Percentiles rank a stretch among this genome's conserved stretches.
Evolutionary conservation across 2,888 invertebrate genomes (phyloP).

Genomic region (Pyrgus malvae): DNA sequence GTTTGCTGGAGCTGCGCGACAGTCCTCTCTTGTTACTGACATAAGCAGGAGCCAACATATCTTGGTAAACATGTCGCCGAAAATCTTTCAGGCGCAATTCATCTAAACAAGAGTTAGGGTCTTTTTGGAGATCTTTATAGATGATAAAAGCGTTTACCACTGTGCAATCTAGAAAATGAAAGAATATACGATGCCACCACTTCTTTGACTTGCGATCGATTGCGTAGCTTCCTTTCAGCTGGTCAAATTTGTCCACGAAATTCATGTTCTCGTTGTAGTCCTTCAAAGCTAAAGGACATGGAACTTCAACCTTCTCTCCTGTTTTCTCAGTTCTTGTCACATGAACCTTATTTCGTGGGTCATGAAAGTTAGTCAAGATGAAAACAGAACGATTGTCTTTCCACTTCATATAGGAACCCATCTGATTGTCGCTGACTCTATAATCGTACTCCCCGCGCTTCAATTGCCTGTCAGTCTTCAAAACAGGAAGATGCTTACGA

Average conservation of each 20-base stretch:
- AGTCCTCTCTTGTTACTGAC: no score
- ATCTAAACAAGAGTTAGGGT: constrained; percentile 3
- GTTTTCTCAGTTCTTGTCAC: no score
- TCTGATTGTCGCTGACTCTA: constrained; percentile 23
- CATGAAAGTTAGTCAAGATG: no score
- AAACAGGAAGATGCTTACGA: constrained; percentile 6
- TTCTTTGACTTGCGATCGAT: constrained; percentile 32
- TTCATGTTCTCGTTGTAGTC: constrained; percentile 33
- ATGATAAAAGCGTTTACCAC: not conserved
- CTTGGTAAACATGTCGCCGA: constrained; percentile 26
- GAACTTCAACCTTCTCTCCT: constrained; percentile 24
- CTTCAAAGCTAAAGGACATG: constrained; percentile 30
- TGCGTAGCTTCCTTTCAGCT: constrained; percentile 33
- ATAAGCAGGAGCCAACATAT: no score
- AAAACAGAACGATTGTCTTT: no score
- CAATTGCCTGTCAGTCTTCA: constrained; percentile 18
- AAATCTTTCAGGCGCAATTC: constrained; percentile 24
- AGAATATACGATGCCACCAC: constrained; percentile 33
- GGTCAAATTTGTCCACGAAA: constrained; percentile 35
- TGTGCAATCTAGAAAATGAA: constrained; percentile 5
- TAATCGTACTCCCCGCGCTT: constrained; percentile 24
- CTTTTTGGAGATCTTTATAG: constrained; percentile 25
- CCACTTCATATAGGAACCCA: constrained; percentile 28
- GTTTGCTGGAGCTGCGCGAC: no score
- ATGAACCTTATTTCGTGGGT: no score